A percentile compares a stretch with the other conserved stretches of the same genome.
Evolutionary conservation across 1,140 invertebrate genomes (phyloP).

Genomic region (Zophobas atratus): DNA sequence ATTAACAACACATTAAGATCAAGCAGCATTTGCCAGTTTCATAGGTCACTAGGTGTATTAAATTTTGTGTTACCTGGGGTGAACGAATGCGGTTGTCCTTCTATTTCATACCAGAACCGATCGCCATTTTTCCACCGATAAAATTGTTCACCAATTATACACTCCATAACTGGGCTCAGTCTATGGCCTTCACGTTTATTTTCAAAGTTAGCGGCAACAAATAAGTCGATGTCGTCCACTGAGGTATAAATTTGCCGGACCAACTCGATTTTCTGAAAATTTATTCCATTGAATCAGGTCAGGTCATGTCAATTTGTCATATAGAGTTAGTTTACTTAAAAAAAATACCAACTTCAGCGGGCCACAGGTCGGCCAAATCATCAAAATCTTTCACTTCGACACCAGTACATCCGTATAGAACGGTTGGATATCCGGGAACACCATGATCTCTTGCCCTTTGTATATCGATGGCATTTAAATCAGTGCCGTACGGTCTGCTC

Average conservation of each 20-base stretch:
- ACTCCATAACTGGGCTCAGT: conserved; percentile 75
- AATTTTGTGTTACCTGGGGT: conserved; percentile 66
- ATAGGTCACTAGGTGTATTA: neutral
- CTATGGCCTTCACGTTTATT: conserved; percentile 69
- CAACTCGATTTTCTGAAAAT: conserved; percentile 67
- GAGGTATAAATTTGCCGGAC: conserved; percentile 65
- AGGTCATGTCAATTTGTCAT: too few relatives aligned
- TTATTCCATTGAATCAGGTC: neutral
- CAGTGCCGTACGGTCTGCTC: conserved; percentile 79
- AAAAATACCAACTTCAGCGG: neutral
- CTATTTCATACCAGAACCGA: conserved; percentile 72
- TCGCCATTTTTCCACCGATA: conserved; percentile 70
- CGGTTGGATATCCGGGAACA: conserved; percentile 83
- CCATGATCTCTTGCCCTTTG: conserved; percentile 91
- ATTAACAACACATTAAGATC: conserved; percentile 73
- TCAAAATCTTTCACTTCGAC: conserved; percentile 77
- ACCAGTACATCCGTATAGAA: conserved; percentile 83
- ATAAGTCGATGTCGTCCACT: conserved; percentile 74
- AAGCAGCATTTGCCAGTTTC: conserved; percentile 63
- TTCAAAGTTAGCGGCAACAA: conserved; percentile 71
- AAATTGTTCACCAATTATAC: conserved; percentile 73
- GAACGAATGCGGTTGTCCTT: conserved; percentile 71
- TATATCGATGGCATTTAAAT: conserved; percentile 86
- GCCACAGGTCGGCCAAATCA: conserved; percentile 80
- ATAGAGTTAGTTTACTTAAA: neutral